phyloP scores from a whole-genome alignment of 2,888 invertebrate genomes.

The Ischnura elegans region DNA sequence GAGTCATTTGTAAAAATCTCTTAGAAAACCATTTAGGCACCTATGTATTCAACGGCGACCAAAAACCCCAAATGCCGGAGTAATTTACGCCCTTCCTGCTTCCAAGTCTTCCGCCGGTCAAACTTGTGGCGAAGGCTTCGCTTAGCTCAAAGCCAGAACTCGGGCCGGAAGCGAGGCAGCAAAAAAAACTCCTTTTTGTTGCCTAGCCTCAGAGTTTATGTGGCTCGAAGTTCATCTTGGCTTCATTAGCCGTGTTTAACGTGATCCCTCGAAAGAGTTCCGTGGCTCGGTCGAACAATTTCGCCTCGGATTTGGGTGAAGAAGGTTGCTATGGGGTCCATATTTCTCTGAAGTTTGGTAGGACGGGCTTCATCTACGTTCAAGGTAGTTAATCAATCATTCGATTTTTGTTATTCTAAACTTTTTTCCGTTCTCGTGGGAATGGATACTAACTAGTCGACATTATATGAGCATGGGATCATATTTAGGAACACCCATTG shows the following conservation, averaged over 20 bases:
- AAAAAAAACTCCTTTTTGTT: not conserved
- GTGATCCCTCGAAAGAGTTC: not conserved
- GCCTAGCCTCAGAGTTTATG: not conserved
- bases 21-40: too few relatives aligned
- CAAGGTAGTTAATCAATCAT: not conserved
- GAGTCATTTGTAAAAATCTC: too few relatives aligned
- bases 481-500: too few relatives aligned
- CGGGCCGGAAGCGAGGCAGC: not conserved
- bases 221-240: not conserved
- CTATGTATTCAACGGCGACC: too few relatives aligned
- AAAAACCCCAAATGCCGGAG: not conserved
- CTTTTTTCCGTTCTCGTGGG: not conserved
- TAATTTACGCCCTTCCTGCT: not conserved
- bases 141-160: not conserved
- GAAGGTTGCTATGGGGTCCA: not conserved
- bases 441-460: too few relatives aligned
- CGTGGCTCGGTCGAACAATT: not conserved
- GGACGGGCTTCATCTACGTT: not conserved
- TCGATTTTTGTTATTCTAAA: not conserved
- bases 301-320: not conserved
- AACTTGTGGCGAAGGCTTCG: not conserved
- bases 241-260: slow-evolving; percentile 10
- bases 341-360: not conserved
- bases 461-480: too few relatives aligned
- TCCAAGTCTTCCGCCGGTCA: not conserved